A percentile compares a stretch with the other conserved stretches of the same genome.
Conservation (phyloP, 2,113 vertebrate species). For the Halcyon senegalensis region DNA sequence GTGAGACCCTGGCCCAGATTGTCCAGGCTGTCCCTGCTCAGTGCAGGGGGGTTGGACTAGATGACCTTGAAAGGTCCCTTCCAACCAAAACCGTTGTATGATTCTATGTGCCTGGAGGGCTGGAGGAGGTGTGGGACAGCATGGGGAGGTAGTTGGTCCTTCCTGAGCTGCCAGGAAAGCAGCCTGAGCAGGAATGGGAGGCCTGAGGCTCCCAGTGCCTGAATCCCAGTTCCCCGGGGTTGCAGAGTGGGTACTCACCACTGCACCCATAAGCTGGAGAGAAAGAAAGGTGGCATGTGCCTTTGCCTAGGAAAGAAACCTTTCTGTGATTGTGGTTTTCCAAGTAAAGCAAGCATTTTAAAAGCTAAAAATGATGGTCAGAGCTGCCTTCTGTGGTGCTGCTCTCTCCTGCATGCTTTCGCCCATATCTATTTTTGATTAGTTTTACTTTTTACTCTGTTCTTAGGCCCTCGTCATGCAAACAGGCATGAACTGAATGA, state of each 20-base stretch:
- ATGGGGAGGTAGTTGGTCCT: neutral
- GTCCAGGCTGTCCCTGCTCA: neutral
- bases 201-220: neutral
- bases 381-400: neutral
- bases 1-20: no score
- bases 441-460: neutral
- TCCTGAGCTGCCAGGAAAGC: neutral
- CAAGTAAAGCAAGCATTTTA: no score
- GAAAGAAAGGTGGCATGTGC: neutral
- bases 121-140: neutral
- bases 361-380: neutral
- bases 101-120: neutral
- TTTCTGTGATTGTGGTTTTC: neutral
- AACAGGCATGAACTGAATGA: rapidly evolving
- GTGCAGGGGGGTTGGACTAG: neutral
- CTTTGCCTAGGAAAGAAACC: neutral
- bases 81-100: neutral
- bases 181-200: neutral
- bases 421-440: neutral
- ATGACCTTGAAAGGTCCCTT: neutral
- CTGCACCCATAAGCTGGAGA: neutral
- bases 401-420: rapidly evolving
- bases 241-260: neutral
- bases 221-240: neutral
- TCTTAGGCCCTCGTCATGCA: neutral